Evolutionary conservation across 1,140 invertebrate species (phyloP), one percentile per base, ranked within the genome.

Genomic region (Trypoxylus dichotomus): DNA sequence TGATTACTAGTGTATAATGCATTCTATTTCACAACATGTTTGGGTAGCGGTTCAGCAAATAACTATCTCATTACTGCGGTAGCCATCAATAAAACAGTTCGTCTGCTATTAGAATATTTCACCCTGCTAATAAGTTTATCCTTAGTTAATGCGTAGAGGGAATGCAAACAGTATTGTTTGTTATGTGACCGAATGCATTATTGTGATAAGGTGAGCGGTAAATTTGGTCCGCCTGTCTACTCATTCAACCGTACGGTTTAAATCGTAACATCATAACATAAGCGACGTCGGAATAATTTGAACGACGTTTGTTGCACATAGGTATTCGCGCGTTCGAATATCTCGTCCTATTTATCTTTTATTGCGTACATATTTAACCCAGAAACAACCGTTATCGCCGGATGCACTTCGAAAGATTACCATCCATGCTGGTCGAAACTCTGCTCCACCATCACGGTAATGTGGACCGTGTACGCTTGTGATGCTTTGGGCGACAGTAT

Each of bases 311-410:
- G 32, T 37, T n/a, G n/a, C n/a, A 8, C 10, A 37, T 68, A 8
- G 24, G 27, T 68, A 68, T 68, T 68, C 27, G 15, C 60, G 24
- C 19, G 27, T 27, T 29, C 24, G 24, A 68, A 68, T 68, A 68
- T 68, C 60, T 68, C 60, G 24, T 27, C 7, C 60, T 68, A 68
- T 68, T 68, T 68, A 68, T 68, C 60, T 68, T 29, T 68, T 68
- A 68, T 68, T 68, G 60, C 60, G 24, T 68, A 68, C 60, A 68
- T 27, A 68, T 68, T 68, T 68, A 68, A 29, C 60, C 60, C 21
- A 24, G 24, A 68, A 68, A 68, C 27, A 68, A 68, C 60, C 24
- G 60, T 29, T 68, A 68, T 68, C 60, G 60, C 21, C 60, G 21
- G 21, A 68, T 68, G 60, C 60, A 68, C 60, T 68, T 29, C 7